Percentiles rank a stretch among this genome's conserved stretches.
Evolutionary conservation across 2,113 vertebrate species (phyloP).

Genomic region (Patagioenas fasciata): DNA sequence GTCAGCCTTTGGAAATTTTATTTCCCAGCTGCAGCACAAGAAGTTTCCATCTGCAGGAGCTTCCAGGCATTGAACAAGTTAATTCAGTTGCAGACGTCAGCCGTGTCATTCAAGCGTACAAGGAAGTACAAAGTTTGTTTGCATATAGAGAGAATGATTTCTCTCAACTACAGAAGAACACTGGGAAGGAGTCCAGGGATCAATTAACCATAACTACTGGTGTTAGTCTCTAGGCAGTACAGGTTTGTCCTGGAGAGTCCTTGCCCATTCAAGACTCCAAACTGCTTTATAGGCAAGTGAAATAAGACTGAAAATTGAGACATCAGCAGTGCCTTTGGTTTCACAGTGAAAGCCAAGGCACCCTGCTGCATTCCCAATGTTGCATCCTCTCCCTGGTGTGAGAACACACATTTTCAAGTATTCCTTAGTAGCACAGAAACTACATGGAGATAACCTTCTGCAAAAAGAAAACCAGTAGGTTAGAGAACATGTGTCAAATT

Average conservation of each 20-base stretch:
- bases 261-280: neutral
- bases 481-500: neutral
- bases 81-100: neutral
- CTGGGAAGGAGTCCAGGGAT: neutral
- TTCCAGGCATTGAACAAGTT: neutral
- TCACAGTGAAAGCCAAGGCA: neutral
- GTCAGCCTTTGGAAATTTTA: neutral
- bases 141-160: neutral
- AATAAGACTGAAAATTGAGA: neutral
- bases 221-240: neutral
- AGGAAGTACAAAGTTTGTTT: neutral
- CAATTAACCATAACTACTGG: accelerated
- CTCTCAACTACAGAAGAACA: neutral
- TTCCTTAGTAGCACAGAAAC: neutral
- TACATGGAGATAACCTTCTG: neutral
- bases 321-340: neutral
- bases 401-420: neutral
- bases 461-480: neutral
- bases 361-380: neutral
- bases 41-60: neutral
- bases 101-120: neutral
- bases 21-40: neutral
- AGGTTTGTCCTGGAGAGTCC: neutral
- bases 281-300: neutral
- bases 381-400: neutral